Evolutionary conservation across 2,888 invertebrate genomes (phyloP), one percentile per base, ranked within the genome.

Genomic region (Chalcis sispes): DNA sequence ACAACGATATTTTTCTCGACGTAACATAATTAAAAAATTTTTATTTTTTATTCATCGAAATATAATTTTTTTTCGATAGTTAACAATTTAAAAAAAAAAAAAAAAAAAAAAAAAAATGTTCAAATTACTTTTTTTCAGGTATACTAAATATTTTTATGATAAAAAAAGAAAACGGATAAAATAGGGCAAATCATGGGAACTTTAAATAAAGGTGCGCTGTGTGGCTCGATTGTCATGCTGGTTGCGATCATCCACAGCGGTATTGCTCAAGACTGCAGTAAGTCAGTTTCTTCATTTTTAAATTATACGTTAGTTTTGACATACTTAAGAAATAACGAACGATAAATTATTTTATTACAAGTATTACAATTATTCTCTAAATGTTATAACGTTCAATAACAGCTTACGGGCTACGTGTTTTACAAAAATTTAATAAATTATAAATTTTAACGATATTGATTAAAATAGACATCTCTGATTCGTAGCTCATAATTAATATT

Each of bases 211-310:
- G 29, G 29, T n/a, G 15, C 13, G 20, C 32, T 7, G n/a, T n/a
- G 7, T 10, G 61, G 42, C 10, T 8, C 15, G 23, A 10, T 40
- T 59, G 20, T 13, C 15, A 18, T 40, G n/a, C 23, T 40, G 2
- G n/a, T 42, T n/a, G 25, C 23, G 25, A 7, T n/a, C 20, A 10
- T 13, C 23, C n/a, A 15, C 5, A 7, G 5, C 18, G 46, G 62
- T 29, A 46, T 62, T 62, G 46, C 62, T 27, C 42, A 62, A 62
- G n/a, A 20, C n/a, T 48, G 61, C 42, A 20, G 42, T 15, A 25
- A 61, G 42, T 32, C 56, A 36, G 8, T 50, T n/a, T n/a, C n/a
- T n/a, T n/a, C n/a, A n/a, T n/a, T n/a, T n/a, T n/a, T n/a, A n/a
- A n/a, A n/a, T n/a, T n/a, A n/a, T n/a, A n/a, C n/a, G n/a, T n/a